A percentile compares a stretch with the other conserved stretches of the same genome.
These are phyloP conservation scores for Cinclus mexicanus DNA, from an alignment of 2,113 vertebrate species.

Conservation along the genomic window DNA sequence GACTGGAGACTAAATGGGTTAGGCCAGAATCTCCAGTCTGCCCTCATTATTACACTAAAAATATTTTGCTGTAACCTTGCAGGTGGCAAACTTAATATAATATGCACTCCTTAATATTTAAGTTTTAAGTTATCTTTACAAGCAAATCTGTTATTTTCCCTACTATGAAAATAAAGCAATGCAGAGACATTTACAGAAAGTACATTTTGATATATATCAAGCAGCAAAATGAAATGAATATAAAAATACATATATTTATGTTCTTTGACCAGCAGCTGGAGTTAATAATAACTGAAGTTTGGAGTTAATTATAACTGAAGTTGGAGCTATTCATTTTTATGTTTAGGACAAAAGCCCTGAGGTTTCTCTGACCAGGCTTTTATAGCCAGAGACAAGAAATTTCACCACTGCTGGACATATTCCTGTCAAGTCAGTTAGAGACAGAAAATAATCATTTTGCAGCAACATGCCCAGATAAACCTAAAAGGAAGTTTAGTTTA, in stretches of 20 bases:
- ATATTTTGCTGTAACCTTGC: conserved; percentile 5
- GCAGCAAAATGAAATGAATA: not conserved
- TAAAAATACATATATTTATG: conserved; percentile 15
- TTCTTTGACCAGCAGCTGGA: conserved; percentile 39
- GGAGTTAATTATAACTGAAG: conserved; percentile 49
- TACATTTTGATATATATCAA: not conserved
- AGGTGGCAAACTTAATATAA: not conserved
- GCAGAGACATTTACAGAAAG: conserved; percentile 15
- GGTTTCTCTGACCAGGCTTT: conserved; percentile 37
- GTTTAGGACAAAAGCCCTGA: conserved; percentile 9
- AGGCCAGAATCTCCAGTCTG: not conserved
- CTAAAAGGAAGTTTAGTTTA: not conserved
- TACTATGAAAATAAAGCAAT: not conserved
- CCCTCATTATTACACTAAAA: conserved; percentile 16
- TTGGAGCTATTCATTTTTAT: conserved; percentile 28
- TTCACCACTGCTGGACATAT: not conserved
- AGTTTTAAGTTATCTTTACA: not conserved
- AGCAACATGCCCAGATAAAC: not conserved
- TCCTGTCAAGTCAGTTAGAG: not conserved
- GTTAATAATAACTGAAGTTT: conserved; percentile 52
- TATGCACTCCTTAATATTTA: not conserved
- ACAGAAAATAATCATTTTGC: not conserved
- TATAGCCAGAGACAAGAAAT: conserved; percentile 33
- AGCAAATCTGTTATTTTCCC: not conserved
- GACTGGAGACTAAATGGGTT: conserved; percentile 12